Base-by-base conservation (phyloP, 2,888 invertebrate genomes). In the Epistrophe eligans region DNA sequence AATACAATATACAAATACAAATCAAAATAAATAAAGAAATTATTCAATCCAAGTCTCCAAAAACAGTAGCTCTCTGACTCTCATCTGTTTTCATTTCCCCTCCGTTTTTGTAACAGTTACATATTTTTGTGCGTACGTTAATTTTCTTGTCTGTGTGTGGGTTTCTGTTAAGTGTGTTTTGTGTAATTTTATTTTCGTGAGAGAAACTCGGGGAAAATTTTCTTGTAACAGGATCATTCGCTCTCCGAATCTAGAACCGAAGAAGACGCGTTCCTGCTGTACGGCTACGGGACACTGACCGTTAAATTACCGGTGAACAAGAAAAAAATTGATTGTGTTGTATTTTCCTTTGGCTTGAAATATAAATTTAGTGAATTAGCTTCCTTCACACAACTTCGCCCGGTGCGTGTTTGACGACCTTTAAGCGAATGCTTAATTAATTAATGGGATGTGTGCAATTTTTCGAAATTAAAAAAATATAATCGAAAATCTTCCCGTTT, bases 141-240 rank as follows among this genome's bases (percentile, higher is more conserved):
- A 24, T 24, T 15, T 45, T n/a, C 2, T 7, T 13, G 48, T 28
- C 8, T 43, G 43, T 24, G 60, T 43, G 43, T n/a, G 24, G 40
- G 17, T 1, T 35, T 48, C 19, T 40, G 40, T 43, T 43, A 45
- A 45, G 10, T 24, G 43, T 15, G 13, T 38, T 58, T 55, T 77
- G n/a, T 70, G 50, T 77, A 43, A 48, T 11, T 71, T 38, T 28
- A 52, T 57, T 67, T 71, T 71, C 38, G 71, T 10, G 80, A 74
- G 67, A 73, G 82, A 82, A 73, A 55, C 58, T 82, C 28, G 66
- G 58, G 50, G 72, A 79, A 74, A 58, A 58, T 79, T 83, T 83
- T 72, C 66, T 58, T 82, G 76, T 83, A 87, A 82, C 82, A 87
- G 83, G 83, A 79, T 67, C 87, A 87, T 87, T 87, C 87, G 82